phyloP scores from a whole-genome alignment of 2,113 vertebrate species.

The Jaculus jaculus region DNA sequence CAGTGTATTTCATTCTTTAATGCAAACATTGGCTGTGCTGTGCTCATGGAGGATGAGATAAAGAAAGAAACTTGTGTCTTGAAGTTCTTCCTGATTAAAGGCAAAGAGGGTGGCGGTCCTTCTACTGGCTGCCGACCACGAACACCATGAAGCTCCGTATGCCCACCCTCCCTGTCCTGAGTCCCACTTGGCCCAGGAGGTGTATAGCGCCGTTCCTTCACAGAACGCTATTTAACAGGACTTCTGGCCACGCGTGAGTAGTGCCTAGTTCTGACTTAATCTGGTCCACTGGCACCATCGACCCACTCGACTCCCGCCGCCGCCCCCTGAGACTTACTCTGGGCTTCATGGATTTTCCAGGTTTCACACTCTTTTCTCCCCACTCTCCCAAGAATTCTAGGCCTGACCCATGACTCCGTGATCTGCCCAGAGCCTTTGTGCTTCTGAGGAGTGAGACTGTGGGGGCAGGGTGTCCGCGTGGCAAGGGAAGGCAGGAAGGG shows the following conservation, averaged over 20 bases:
- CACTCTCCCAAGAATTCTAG: not conserved
- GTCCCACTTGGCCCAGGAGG: not conserved
- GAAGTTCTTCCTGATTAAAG: not conserved
- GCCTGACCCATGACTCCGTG: not conserved
- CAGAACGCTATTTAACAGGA: not conserved
- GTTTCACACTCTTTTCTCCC: not conserved
- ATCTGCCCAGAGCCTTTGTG: not conserved
- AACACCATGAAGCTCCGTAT: not conserved
- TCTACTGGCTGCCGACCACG: not conserved
- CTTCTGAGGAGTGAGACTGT: too few relatives aligned
- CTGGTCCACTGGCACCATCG: too few relatives aligned
- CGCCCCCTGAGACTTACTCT: rapidly evolving
- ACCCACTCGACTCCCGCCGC: rapidly evolving
- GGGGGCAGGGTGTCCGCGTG: not conserved
- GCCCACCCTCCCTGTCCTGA: not conserved
- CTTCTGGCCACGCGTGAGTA: not conserved
- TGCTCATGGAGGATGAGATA: not conserved
- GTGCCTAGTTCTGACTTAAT: not conserved
- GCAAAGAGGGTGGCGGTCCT: not conserved
- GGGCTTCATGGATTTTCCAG: not conserved
- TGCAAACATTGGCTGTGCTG: rapidly evolving
- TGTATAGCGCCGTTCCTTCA: not conserved
- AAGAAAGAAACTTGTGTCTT: not conserved
- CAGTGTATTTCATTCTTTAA: not conserved
- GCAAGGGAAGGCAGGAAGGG: not conserved